Evolutionary conservation across 2,797 vertebrate genomes (phyloP), one percentile per base, ranked within the genome.

Genomic region (Cygnus olor): DNA sequence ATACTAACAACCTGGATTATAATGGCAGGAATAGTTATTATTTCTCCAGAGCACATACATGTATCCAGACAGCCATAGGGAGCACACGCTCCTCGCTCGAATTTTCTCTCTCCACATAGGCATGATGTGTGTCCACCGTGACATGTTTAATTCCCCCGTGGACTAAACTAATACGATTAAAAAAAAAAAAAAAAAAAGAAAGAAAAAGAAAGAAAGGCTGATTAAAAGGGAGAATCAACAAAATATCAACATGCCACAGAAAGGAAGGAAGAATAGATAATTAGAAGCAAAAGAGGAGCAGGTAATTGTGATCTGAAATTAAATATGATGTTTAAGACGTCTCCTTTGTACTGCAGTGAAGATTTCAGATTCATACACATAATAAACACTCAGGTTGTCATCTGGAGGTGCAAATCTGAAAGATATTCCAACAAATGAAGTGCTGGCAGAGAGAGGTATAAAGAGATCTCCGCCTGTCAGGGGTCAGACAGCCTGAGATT

Each of bases 401-500:
- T 98, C 98, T 98, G 98, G 98, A 99, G 98, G 98, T 98, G 99
- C 98, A 98, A 99, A 98, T 98, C 98, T 98, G 98, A 98, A 98
- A 99, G 99, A 98, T 99, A 99, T 99, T 98, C 98, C 98, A 98
- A 98, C 98, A 98, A 99, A 99, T 99, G 98, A 99, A 99, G 98
- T 98, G 98, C 98, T 97, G 98, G 98, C 98, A 98, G 98, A 98
- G 98, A 98, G 98, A 99, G 98, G 98, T 98, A 99, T 98, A 98
- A 98, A 98, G 98, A 98, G 98, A 98, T 98, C 98, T 98, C 98
- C 93, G 98, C 98, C 98, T 99, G 98, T 99, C 99, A 99, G 98
- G 98, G 99, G 99, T 99, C 99, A 99, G 98, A 97, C 98, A 98
- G 98, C 98, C 98, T 98, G 98, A 99, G 98, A 99, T 99, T 99